phyloP scores from a whole-genome alignment of 2,797 vertebrate species.

The Carduelis carduelis region DNA sequence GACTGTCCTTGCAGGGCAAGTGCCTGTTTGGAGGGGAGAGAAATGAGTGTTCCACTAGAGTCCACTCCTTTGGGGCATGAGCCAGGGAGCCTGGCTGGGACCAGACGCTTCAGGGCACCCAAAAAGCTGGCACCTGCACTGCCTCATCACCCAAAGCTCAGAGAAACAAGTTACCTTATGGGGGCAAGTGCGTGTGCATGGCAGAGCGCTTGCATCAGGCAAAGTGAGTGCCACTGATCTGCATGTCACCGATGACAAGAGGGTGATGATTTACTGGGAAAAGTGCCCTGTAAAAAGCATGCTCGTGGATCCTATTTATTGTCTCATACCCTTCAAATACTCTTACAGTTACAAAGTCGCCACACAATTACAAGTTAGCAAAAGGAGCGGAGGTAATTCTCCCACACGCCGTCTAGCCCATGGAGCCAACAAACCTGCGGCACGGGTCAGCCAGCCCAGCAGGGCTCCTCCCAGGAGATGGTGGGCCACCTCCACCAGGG shows the following conservation, averaged over 20 bases:
- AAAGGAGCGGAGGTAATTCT: background rate
- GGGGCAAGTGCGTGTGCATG: accelerated
- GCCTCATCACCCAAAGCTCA: background rate
- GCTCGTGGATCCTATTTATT: background rate
- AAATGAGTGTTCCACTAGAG: background rate
- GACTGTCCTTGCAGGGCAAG: background rate
- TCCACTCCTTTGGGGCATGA: background rate
- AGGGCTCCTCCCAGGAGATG: background rate
- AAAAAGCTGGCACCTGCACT: accelerated
- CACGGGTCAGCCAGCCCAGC: background rate
- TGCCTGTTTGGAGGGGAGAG: background rate
- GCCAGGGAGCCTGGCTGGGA: background rate
- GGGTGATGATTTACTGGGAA: slow-evolving; percentile 13
- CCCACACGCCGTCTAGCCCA: background rate
- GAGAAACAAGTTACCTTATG: accelerated
- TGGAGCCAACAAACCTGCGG: background rate
- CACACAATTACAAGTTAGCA: background rate
- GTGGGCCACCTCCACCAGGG: background rate
- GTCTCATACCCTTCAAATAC: slow-evolving; percentile 2
- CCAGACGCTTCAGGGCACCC: accelerated
- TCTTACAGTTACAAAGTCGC: background rate
- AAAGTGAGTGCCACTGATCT: background rate
- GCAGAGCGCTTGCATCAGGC: background rate
- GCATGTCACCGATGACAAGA: background rate
- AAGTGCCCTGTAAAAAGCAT: background rate